Evolutionary conservation across 2,797 vertebrate genomes (phyloP), one percentile per base, ranked within the genome.

Genomic region (Phalloptychus januarius): DNA sequence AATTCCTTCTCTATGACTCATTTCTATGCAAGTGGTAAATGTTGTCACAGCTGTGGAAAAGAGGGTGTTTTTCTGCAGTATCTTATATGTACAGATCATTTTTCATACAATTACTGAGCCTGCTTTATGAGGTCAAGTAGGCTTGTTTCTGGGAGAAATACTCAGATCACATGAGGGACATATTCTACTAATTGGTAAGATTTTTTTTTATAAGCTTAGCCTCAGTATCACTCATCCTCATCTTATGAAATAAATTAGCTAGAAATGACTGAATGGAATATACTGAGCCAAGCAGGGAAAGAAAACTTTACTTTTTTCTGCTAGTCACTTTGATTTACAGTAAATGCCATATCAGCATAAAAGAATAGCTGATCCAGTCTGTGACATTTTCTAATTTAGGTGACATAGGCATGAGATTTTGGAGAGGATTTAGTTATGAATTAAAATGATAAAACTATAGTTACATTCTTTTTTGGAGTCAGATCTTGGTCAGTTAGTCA

Each of bases 1-100:
- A 82, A 85, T 75, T 86, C 80, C 77, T 78, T 45, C 44, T 81
- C 44, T 28, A 7, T 71, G 83, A 13, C 46, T 82, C 5, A 46
- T 80, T n/a, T 77, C 5, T 88, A 0, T 76, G 7, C 28, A 61
- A 28, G 7, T 50, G 16, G n/a, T 42, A 44, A n/a, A 61, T 69
- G 38, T 23, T 23, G 20, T 23, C 10, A 40, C 16, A 16, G 28
- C 6, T 61, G 28, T 61, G 28, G 28, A 33, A 61, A 31, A 16
- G 7, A 2, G 11, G 4, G 13, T 58, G 13, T 56, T 54, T 61
- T 61, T 61, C 56, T 33, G 56, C 6, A 33, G 28, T 31, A 16
- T 1, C 5, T 5, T 33, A 33, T 16, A 31, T 18, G 2, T 31
- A 16, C 56, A 61, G 5, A 13, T 16, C 5, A 33, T 61, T 61